Evolutionary conservation across 2,113 vertebrate species (phyloP).

Genomic region (Poecile atricapillus): DNA sequence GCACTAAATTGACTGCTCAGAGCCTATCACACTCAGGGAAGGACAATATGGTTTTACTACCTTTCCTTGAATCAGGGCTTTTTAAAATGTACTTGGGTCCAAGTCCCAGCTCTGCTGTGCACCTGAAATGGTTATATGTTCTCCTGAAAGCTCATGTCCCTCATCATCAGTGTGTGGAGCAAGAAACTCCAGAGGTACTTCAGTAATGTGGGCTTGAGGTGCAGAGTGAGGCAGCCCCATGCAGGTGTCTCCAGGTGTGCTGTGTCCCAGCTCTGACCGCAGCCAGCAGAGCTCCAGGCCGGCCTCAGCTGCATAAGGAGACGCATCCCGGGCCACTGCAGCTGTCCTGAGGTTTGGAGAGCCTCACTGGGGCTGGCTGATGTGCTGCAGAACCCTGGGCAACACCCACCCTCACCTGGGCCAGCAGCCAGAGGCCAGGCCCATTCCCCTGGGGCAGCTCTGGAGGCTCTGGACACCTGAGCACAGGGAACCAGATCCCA

Average conservation of each 20-base stretch:
- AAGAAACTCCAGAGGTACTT: neutral
- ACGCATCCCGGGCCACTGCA: neutral
- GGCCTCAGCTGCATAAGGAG: neutral
- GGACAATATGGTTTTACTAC: neutral
- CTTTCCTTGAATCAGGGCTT: neutral
- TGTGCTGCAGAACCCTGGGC: neutral
- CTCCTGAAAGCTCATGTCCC: neutral
- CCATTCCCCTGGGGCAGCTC: neutral
- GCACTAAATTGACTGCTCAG: neutral
- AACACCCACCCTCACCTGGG: rapidly evolving
- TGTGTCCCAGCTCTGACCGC: neutral
- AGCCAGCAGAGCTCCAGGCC: neutral
- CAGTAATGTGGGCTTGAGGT: neutral
- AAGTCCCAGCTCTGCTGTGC: neutral
- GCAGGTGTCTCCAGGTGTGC: neutral
- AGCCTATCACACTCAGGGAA: neutral
- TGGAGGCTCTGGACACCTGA: neutral
- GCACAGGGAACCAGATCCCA: neutral
- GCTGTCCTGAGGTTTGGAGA: neutral
- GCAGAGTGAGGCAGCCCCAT: neutral
- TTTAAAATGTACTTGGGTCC: neutral
- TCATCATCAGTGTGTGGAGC: neutral
- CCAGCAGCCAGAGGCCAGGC: neutral
- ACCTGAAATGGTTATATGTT: neutral
- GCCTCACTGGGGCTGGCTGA: neutral